Evolutionary conservation across 2,888 invertebrate species (phyloP), one percentile per base, ranked within the genome.

Genomic region (Dione juno): DNA sequence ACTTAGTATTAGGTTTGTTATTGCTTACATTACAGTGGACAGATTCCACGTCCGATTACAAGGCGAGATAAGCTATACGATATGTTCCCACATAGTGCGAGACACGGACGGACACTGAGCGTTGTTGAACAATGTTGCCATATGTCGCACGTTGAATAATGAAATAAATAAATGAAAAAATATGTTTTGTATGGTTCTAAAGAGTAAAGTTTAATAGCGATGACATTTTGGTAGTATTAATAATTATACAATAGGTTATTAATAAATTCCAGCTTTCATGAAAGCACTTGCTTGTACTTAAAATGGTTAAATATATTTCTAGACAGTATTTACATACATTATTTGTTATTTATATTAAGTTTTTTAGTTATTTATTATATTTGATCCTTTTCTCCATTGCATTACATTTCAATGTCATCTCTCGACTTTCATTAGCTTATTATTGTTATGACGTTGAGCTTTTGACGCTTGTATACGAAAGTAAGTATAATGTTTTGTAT

Each of bases 41-140:
- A 48, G 48, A 48, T 48, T 35, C 28, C 35, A 63, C 63, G 48
- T 63, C 63, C 48, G 63, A 50, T 63, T 35, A 63, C 63, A 63
- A n/a, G 48, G 50, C 35, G 16, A 48, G 63, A 63, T 63, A 63
- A 19, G 63, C 28, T 10, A 37, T 59, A 50, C 19, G 37, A 50
- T 48, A 63, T 63, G 48, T 63, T 59, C 48, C 50, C 63, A 45
- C 63, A 59, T 43, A 16, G 63, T 16, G 63, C 50, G 48, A 63
- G 16, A n/a, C n/a, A n/a, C n/a, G n/a, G n/a, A n/a, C 37, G 37
- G 63, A 63, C 48, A 48, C 9, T 35, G n/a, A 50, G 16, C 35
- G 50, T 48, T 48, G 63, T 48, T 59, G 43, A 43, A 50, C 63
- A 37, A 37, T 63, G 16, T 63, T 35, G n/a, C 8, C 35, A 35